Evolutionary conservation across 2,113 vertebrate species (phyloP), one percentile per base, ranked within the genome.

Genomic region (Suricata suricatta): DNA sequence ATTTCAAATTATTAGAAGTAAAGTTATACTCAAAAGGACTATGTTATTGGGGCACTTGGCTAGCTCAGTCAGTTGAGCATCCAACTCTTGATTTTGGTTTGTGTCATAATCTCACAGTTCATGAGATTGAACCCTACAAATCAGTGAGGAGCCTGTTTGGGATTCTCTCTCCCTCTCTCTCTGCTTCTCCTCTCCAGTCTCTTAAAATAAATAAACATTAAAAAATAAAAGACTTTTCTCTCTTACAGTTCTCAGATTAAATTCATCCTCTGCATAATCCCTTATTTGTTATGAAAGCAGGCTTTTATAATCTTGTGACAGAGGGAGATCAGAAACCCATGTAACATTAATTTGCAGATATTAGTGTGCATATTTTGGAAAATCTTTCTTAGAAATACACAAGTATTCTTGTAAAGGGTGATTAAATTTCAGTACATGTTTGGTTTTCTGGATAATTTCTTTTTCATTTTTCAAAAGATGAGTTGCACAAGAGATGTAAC

Each of bases 341-440:
- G 98, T 98, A 98, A 99, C 98, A 99, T 99, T 99, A 99, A 99
- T 99, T 99, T 98, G 88, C 86, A 95, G 98, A 98, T 98, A 98
- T 99, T 99, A 99, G 97, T 98, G 99, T 99, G 98, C 99, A 98
- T 98, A 97, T 98, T 98, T 98, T 99, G 95, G 98, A 98, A 99
- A 98, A 98, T 98, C 98, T 98, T 99, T 99, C 95, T 96, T 95
- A 98, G 99, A 99, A 99, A 98, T 98, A 98, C 44, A 97, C 50
- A 98, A 97, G 38, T 83, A 92, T 92, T 96, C 97, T 93, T 94
- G 25, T 96, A 98, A 98, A 98, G 71, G 93, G 0, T 97, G 97
- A 98, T 98, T 98, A 98, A 97, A 97, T 98, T 94, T 88, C 77
- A 97, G 35, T 97, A 31, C 57, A 95, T 79, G 19, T 96, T 85